These are phyloP conservation scores for Brachirus orientalis DNA, from an alignment of 2,113 vertebrate genomes.

Conservation along the genomic window DNA sequence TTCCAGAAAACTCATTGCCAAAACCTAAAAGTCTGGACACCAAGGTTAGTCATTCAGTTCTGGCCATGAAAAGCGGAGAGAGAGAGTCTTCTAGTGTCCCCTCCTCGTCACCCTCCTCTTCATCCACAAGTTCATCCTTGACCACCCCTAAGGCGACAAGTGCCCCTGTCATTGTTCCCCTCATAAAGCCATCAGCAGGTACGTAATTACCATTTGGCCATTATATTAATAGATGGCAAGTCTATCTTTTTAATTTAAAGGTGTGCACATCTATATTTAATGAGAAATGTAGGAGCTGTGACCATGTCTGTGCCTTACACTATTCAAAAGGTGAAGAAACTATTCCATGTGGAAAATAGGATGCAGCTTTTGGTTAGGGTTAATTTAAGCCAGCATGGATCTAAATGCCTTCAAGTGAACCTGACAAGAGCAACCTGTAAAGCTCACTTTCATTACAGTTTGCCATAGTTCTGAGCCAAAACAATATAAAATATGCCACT, in stretches of 20 bases:
- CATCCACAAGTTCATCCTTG: conserved; percentile 71
- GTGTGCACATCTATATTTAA: no score
- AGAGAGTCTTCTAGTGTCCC: conserved; percentile 67
- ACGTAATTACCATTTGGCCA: no score
- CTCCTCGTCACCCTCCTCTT: conserved; percentile 74
- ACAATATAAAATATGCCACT: background rate
- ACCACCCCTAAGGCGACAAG: conserved; percentile 72
- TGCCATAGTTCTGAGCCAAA: background rate
- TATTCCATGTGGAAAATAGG: no score
- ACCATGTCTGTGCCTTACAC: no score
- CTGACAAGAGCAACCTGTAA: background rate
- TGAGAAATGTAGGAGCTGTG: no score
- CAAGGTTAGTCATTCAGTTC: conserved; percentile 65
- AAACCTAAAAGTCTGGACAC: conserved; percentile 67
- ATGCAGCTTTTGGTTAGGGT: no score
- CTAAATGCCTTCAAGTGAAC: background rate
- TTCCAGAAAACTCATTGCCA: conserved; percentile 80
- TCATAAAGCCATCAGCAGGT: conserved; percentile 84
- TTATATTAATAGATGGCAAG: no score
- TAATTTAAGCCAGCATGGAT: no score
- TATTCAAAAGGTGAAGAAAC: no score
- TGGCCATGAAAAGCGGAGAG: conserved; percentile 69
- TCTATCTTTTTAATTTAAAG: no score
- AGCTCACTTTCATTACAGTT: background rate
- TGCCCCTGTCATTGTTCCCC: conserved; percentile 79